Percentiles rank a stretch among this genome's conserved stretches.
Conservation (phyloP, 2,113 vertebrate genomes). For the Varanus komodoensis region DNA sequence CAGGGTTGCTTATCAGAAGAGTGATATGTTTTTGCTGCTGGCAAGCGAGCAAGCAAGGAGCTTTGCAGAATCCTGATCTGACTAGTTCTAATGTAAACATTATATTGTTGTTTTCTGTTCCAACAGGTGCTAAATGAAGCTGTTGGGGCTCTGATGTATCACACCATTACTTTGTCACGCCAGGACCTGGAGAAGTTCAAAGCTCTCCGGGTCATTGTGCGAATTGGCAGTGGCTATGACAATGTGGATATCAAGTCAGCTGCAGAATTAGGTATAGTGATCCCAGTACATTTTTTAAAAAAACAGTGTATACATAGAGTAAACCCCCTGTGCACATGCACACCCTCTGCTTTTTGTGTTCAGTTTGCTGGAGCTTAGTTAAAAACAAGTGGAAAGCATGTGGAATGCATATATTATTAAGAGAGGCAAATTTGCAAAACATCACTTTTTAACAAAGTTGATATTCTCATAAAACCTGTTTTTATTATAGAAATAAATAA, state of each 20-base stretch:
- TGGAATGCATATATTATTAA: neutral
- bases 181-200: constrained; percentile 93
- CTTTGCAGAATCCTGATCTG: constrained; percentile 24
- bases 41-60: neutral
- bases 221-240: constrained; percentile 90
- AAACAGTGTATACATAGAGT: neutral
- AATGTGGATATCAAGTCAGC: constrained; percentile 92
- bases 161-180: constrained; percentile 90
- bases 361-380: neutral
- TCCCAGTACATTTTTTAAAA: constrained; percentile 7
- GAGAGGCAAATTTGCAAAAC: neutral
- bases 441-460: neutral
- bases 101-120: constrained; percentile 40
- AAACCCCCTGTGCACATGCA: too few relatives aligned
- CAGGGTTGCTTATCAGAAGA: neutral
- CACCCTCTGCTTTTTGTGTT: neutral
- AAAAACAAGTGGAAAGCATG: neutral
- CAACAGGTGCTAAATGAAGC: constrained; percentile 90
- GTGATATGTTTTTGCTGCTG: neutral
- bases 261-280: constrained; percentile 86
- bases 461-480: neutral
- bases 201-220: constrained; percentile 89
- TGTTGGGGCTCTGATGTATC: constrained; percentile 90
- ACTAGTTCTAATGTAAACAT: constrained; percentile 15
- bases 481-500: neutral